phyloP scores from a whole-genome alignment of 2,113 vertebrate species.

The Eolophus roseicapilla region DNA sequence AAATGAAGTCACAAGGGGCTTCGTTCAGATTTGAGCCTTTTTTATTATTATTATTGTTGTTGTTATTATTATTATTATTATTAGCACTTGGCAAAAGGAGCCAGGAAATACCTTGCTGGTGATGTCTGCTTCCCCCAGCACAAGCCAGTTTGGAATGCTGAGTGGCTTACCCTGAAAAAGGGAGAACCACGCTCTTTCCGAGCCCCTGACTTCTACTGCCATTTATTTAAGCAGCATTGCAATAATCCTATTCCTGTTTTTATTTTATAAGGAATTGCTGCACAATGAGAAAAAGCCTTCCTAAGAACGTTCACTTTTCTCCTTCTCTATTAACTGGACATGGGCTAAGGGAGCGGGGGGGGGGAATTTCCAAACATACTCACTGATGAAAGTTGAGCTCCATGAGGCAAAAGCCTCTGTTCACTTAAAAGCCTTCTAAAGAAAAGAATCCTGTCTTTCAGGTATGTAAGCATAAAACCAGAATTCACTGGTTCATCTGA shows the following conservation, averaged over 20 bases:
- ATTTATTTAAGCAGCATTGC: background rate
- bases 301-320: background rate
- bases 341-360: background rate
- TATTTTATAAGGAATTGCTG: background rate
- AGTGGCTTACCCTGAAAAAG: constrained; percentile 35
- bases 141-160: constrained; percentile 15
- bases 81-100: constrained; percentile 50
- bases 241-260: background rate
- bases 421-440: background rate
- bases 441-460: background rate
- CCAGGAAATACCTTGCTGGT: constrained; percentile 63
- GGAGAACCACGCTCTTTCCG: background rate
- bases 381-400: background rate
- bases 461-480: background rate
- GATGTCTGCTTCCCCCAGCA: constrained; percentile 41
- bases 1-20: background rate
- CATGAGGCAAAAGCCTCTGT: background rate
- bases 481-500: background rate
- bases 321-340: background rate
- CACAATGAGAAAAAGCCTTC: background rate
- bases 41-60: background rate
- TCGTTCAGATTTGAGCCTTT: background rate
- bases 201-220: background rate
- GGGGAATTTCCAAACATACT: background rate
- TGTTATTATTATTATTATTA: constrained; percentile 35